Evolutionary conservation across 2,888 invertebrate genomes (phyloP).

Genomic region (Seira musarum): DNA sequence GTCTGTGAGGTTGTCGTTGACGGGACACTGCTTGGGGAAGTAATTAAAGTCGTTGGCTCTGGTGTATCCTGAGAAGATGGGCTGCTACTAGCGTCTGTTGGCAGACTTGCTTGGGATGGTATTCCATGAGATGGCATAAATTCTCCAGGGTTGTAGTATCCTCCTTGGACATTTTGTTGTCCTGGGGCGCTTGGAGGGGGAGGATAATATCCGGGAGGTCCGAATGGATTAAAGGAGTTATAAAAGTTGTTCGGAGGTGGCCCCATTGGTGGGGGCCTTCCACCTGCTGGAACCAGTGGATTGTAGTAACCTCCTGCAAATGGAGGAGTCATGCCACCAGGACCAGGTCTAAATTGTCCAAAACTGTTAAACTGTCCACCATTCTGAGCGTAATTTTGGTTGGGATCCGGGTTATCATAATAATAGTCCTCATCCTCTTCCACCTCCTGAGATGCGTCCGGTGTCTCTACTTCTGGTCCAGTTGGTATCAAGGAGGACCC

Average conservation of each 20-base stretch:
- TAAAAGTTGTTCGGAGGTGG: constrained; percentile 43
- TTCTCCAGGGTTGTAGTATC: constrained; percentile 26
- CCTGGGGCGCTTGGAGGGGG: constrained; percentile 14
- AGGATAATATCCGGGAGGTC: constrained; percentile 50
- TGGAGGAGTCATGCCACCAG: neutral
- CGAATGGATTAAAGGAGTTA: constrained; percentile 53
- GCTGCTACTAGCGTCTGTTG: neutral
- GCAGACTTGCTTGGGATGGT: no score
- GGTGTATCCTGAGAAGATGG: no score
- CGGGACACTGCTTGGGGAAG: no score
- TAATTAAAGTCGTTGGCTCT: neutral
- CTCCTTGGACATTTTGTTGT: constrained; percentile 22
- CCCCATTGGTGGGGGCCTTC: constrained; percentile 16
- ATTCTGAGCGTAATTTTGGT: constrained; percentile 16
- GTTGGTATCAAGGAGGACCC: constrained; percentile 43
- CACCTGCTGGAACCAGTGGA: constrained; percentile 38
- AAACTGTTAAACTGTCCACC: constrained; percentile 49
- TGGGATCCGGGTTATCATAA: constrained; percentile 44
- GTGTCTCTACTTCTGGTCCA: constrained; percentile 33
- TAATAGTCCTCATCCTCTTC: constrained; percentile 54
- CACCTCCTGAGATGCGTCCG: constrained; percentile 26
- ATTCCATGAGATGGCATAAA: constrained; percentile 37
- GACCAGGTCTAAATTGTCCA: constrained; percentile 41
- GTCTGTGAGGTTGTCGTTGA: neutral
- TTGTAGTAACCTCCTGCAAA: constrained; percentile 40